Conservation (phyloP, 2,888 invertebrate genomes). For the Agonopterix heracliana region DNA sequence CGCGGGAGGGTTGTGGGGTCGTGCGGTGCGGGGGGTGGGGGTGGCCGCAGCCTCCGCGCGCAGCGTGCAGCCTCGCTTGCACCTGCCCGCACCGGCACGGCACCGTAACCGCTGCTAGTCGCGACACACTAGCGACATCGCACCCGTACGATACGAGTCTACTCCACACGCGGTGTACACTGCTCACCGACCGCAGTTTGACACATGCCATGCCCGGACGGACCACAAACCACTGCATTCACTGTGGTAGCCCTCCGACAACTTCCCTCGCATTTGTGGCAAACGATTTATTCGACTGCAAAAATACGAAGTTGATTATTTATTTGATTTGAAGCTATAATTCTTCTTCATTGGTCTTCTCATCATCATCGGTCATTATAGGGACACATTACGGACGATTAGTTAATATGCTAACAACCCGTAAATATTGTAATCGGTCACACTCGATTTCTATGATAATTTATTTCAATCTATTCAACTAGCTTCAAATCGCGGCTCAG, state of each 20-base stretch:
- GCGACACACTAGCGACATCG: slow-evolving; percentile 45
- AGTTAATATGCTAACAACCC: too few relatives aligned
- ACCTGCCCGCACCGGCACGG: slow-evolving; percentile 59
- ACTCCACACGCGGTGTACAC: slow-evolving; percentile 2
- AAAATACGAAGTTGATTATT: neutral
- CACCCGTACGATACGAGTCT: slow-evolving; percentile 11
- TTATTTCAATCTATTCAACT: too few relatives aligned
- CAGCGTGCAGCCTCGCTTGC: slow-evolving; percentile 69
- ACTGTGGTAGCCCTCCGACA: too few relatives aligned
- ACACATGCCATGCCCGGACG: neutral
- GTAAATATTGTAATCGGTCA: too few relatives aligned
- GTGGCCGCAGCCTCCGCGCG: slow-evolving; percentile 61
- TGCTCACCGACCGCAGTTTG: slow-evolving; percentile 1
- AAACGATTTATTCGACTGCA: neutral
- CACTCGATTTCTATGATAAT: too few relatives aligned
- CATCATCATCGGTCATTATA: too few relatives aligned
- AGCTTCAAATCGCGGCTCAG: too few relatives aligned
- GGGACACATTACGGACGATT: too few relatives aligned
- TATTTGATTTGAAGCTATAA: too few relatives aligned
- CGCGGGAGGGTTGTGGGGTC: slow-evolving; percentile 44
- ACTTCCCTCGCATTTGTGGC: neutral
- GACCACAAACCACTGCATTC: too few relatives aligned
- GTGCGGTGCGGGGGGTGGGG: slow-evolving; percentile 42
- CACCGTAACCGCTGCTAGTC: slow-evolving; percentile 45
- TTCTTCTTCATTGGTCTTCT: too few relatives aligned